Conservation (phyloP, 1,140 invertebrate genomes). For the Ips nitidus region DNA sequence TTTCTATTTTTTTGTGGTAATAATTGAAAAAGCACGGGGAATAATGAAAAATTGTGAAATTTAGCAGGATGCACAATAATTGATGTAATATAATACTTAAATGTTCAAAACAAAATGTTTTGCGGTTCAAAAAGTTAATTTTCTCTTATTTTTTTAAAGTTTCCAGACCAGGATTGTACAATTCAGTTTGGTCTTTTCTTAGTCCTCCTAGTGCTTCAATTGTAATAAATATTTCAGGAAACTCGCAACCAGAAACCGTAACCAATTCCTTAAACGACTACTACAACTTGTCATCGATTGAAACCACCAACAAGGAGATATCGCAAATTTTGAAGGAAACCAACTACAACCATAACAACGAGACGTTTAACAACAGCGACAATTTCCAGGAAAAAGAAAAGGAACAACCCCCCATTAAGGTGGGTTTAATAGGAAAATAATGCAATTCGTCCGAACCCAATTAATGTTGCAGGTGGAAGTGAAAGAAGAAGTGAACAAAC, state of each 20-base stretch:
- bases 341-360: constrained; percentile 40
- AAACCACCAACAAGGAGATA: constrained; percentile 46
- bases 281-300: constrained; percentile 35
- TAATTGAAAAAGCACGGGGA: too few relatives aligned
- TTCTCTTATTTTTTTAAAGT: too few relatives aligned
- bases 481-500: constrained; percentile 36
- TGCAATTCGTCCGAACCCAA: neutral
- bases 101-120: too few relatives aligned
- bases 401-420: neutral
- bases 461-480: neutral
- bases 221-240: constrained; percentile 2
- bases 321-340: constrained; percentile 51
- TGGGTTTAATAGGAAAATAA: neutral
- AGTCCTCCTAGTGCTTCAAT: neutral
- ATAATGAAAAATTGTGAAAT: too few relatives aligned
- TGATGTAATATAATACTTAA: too few relatives aligned
- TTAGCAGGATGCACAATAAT: too few relatives aligned
- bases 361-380: constrained; percentile 11
- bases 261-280: constrained; percentile 35
- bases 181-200: neutral
- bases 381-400: constrained; percentile 23
- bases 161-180: neutral
- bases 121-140: too few relatives aligned
- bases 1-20: neutral
- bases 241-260: neutral